Base-by-base conservation (phyloP, 1,140 invertebrate genomes). In the Drosophila triauraria region DNA sequence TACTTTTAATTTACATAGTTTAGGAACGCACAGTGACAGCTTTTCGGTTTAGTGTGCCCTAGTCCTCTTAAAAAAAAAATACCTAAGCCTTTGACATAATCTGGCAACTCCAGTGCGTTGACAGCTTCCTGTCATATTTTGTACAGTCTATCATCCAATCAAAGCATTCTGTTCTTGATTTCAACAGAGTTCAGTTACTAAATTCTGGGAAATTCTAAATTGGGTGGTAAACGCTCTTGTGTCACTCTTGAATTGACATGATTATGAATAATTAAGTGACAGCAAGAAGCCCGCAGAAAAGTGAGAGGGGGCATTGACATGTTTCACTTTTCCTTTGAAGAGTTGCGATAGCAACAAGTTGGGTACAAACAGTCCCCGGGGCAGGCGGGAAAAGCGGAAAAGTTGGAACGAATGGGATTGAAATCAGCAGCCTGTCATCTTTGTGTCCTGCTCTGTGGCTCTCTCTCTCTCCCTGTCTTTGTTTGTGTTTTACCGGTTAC, bases 321-420 rank as follows among this genome's bases (percentile, higher is more conserved):
- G 67, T 17, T 51, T n/a, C 20, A 20, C 43, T 54, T 53, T 67
- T 7, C 40, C 62, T 44, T 43, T 69, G 63, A 70, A 53, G 67
- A 68, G 71, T 75, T 72, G 56, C 71, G 69, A 75, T 75, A 62
- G 71, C 50, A 75, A 75, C 67, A 74, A 75, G 57, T 74, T 74
- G 56, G 13, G 40, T 46, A 46, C 42, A 61, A 40, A 53, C 17
- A 53, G 38, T n/a, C 8, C 13, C 58, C 27, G 25, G 30, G 30
- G 30, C 44, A 9, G 15, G 32, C 30, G 13, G 47, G 30, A 43
- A 54, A 67, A 30, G 47, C 40, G 47, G 62, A 51, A 53, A 53
- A 46, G 47, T 25, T 44, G 62, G 40, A 70, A 70, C 67, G 62
- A 68, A 67, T 70, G 67, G 48, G 30, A 70, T 70, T 68, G 67